phyloP scores from a whole-genome alignment of 2,888 invertebrate species.

The Chalcosyrphus nemorum region DNA sequence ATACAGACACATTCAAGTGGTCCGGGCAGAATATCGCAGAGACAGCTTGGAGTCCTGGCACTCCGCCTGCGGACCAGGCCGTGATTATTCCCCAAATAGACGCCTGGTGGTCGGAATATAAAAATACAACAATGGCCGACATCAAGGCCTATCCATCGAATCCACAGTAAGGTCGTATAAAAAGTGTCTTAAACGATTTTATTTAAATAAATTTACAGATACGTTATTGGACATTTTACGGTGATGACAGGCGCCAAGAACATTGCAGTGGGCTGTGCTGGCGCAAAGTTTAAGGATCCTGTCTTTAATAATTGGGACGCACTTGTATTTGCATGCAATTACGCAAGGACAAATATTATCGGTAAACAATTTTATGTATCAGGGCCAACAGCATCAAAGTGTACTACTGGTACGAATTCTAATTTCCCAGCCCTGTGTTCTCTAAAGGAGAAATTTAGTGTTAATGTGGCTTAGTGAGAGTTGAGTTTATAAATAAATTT shows the following conservation, averaged over 20 bases:
- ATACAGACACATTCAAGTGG: constrained; percentile 75
- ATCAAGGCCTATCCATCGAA: constrained; percentile 74
- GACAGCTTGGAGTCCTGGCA: constrained; percentile 57
- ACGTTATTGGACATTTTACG: constrained; percentile 75
- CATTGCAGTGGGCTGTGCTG: constrained; percentile 76
- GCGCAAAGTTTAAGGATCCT: constrained; percentile 61
- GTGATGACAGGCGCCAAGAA: constrained; percentile 76
- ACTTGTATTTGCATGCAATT: constrained; percentile 77
- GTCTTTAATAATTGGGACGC: constrained; percentile 67
- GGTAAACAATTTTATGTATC: constrained; percentile 19
- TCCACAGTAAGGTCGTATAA: not conserved
- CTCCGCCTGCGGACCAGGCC: not conserved
- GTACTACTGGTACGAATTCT: constrained; percentile 75
- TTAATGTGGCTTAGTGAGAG: not conserved
- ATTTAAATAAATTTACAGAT: not conserved
- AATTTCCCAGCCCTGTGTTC: constrained; percentile 55
- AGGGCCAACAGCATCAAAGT: constrained; percentile 72
- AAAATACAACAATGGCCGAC: constrained; percentile 50
- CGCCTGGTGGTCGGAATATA: constrained; percentile 25
- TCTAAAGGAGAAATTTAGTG: not conserved
- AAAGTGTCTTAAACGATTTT: not conserved
- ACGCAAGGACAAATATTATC: constrained; percentile 74
- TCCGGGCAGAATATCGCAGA: constrained; percentile 78
- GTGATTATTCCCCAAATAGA: not conserved
- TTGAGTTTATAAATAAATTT: not conserved